Conservation (phyloP, 92 coral and sea anemone species). For the Isaurus tuberculatus region DNA sequence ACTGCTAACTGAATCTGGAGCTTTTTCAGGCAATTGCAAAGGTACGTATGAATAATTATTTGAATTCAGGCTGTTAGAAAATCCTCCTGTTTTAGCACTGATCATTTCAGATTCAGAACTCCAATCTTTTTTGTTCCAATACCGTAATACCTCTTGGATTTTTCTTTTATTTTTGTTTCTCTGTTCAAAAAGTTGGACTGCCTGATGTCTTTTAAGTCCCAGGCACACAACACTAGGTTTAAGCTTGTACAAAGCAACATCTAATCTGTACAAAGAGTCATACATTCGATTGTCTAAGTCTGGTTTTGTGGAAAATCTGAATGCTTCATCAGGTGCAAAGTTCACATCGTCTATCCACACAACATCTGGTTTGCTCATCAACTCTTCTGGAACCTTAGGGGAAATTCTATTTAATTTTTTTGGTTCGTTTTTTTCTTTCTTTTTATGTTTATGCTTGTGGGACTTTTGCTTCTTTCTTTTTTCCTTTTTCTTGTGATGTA, state of each 20-base stretch:
- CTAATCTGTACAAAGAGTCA: conserved; percentile 85
- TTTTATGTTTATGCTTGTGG: conserved; percentile 78
- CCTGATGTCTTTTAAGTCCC: conserved; percentile 76
- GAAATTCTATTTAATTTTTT: neutral
- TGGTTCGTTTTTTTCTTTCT: conserved; percentile 50
- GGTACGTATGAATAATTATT: conserved; percentile 79
- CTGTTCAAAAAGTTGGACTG: conserved; percentile 59
- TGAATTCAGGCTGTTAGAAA: conserved; percentile 39
- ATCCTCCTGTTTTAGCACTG: conserved; percentile 1
- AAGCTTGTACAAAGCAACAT: conserved; percentile 82
- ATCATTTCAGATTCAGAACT: neutral
- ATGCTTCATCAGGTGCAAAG: conserved; percentile 79
- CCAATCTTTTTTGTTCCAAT: conserved; percentile 59
- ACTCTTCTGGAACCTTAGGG: conserved; percentile 44
- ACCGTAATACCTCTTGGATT: conserved; percentile 29
- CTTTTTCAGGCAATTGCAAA: conserved; percentile 62
- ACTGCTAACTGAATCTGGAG: conserved; percentile 20
- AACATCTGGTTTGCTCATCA: conserved; percentile 75
- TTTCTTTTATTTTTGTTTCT: conserved; percentile 63
- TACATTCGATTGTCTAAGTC: conserved; percentile 83
- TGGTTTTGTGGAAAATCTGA: conserved; percentile 81
- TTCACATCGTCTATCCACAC: conserved; percentile 94
- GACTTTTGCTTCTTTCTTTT: conserved; percentile 60
- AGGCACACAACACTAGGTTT: conserved; percentile 73
- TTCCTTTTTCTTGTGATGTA: conserved; percentile 33